Conservation (phyloP, 2,797 vertebrate genomes). For the Ptychobarbus kaznakovi region DNA sequence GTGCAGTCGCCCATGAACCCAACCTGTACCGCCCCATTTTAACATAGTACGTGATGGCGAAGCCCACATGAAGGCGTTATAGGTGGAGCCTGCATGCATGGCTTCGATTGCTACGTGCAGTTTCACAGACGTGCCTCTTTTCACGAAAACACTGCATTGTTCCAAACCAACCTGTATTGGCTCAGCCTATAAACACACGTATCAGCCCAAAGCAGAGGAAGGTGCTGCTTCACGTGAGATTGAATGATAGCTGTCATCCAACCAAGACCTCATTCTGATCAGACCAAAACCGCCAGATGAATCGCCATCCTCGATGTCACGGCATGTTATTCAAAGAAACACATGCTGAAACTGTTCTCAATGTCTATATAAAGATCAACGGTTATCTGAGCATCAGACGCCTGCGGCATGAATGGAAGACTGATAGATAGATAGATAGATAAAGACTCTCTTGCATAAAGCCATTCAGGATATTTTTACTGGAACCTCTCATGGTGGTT, state of each 20-base stretch:
- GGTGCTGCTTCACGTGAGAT: constrained; percentile 64
- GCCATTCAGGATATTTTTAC: constrained; percentile 21
- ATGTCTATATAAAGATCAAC: constrained; percentile 61
- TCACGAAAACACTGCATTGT: constrained; percentile 70
- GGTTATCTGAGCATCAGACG: constrained; percentile 63
- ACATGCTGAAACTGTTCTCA: constrained; percentile 65
- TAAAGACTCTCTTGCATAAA: constrained; percentile 44
- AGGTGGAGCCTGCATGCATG: constrained; percentile 40
- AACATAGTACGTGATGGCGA: constrained; percentile 25
- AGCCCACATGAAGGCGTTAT: constrained; percentile 48
- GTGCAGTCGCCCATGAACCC: constrained; percentile 38
- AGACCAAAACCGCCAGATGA: constrained; percentile 76
- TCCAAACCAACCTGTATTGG: constrained; percentile 76
- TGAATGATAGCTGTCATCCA: constrained; percentile 71
- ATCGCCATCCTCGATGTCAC: constrained; percentile 66
- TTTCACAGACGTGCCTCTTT: constrained; percentile 72
- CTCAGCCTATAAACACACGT: constrained; percentile 62
- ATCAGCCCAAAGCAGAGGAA: constrained; percentile 45
- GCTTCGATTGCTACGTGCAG: constrained; percentile 74
- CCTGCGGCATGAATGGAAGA: constrained; percentile 56
- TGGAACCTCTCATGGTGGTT: constrained; percentile 5
- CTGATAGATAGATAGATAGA: constrained; percentile 36
- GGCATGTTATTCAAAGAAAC: constrained; percentile 63
- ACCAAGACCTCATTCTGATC: constrained; percentile 71
- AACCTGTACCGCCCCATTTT: constrained; percentile 25